These are phyloP conservation scores for Sylvicapra grimmia DNA, from an alignment of 2,113 vertebrate species.

Conservation along the genomic window DNA sequence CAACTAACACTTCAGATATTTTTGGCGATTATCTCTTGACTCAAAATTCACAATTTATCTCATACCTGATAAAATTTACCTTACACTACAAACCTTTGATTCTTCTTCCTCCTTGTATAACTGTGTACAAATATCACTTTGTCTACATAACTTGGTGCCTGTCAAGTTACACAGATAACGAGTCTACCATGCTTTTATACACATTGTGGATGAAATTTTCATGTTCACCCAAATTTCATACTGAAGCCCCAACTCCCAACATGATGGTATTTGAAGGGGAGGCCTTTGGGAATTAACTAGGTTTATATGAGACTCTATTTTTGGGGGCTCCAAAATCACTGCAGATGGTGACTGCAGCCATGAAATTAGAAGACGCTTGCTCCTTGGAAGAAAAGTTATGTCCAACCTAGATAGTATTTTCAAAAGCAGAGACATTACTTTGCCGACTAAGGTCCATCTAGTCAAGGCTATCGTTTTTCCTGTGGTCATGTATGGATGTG, in stretches of 20 bases:
- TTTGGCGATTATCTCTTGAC: background rate
- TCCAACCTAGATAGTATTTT: no score
- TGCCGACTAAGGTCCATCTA: no score
- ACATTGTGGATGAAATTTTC: background rate
- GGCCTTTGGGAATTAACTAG: background rate
- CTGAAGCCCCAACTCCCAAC: background rate
- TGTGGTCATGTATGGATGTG: no score
- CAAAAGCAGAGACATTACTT: no score
- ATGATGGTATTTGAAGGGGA: background rate
- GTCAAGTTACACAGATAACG: background rate
- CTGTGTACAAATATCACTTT: background rate
- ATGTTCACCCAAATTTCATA: background rate
- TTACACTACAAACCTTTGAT: background rate
- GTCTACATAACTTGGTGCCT: background rate
- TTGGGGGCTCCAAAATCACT: no score
- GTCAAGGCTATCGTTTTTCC: no score
- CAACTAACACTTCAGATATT: background rate
- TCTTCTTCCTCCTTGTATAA: background rate
- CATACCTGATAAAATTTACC: background rate
- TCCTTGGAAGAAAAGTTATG: no score
- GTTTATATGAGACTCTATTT: background rate
- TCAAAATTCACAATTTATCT: background rate
- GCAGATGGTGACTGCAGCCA: no score
- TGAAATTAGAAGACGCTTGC: no score
- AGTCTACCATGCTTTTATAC: background rate